Base-by-base conservation (phyloP, 2,113 vertebrate species). In the Gambusia holbrooki region DNA sequence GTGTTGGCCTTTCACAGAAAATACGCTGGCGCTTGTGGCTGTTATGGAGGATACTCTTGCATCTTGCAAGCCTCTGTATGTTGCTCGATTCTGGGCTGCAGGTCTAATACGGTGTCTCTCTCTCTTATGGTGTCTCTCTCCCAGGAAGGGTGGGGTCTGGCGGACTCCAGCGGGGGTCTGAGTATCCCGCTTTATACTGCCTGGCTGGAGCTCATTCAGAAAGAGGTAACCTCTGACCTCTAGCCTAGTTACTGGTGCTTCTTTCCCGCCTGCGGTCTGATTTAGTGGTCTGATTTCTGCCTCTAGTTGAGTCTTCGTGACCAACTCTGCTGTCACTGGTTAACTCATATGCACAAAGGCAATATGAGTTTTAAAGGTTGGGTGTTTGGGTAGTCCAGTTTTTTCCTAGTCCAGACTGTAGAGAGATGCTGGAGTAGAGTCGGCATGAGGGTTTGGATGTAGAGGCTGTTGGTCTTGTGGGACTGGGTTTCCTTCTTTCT, bases 201-300 rank as follows among this genome's bases (percentile, higher is more conserved):
- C 91, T 95, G 94, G 94, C 93, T 95, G 95, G 93, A 95, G 90
- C 94, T 94, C 91, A 87, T 88, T 88, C 93, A 93, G 86, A 95
- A 95, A 92, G 94, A 95, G 94, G 94, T 95, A 95, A 93, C 85
- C 91, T 74, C 66, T 85, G 84, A 87, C 89, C 92, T 89, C 89
- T 92, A 90, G 90, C 80, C 82, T 93, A 92, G 91, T 89, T 70
- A 30, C 75, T 87, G 83, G 90, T 87, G 84, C 62, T 70, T 51
- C 35, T 58, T 64, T 0, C 1, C 30, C 5, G 4, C 0, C 13
- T 28, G 9, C 69, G 84, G 67, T 87, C 66, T 77, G 12, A 65
- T 78, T 67, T 80, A 83, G 87, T 77, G 37, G 67, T 70, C 42
- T 42, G 22, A 58, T n/a, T 62, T 77, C 54, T 88, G 48, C 79